phyloP scores from a whole-genome alignment of 2,113 vertebrate genomes.

The Rhegmatorhina hoffmannsi region DNA sequence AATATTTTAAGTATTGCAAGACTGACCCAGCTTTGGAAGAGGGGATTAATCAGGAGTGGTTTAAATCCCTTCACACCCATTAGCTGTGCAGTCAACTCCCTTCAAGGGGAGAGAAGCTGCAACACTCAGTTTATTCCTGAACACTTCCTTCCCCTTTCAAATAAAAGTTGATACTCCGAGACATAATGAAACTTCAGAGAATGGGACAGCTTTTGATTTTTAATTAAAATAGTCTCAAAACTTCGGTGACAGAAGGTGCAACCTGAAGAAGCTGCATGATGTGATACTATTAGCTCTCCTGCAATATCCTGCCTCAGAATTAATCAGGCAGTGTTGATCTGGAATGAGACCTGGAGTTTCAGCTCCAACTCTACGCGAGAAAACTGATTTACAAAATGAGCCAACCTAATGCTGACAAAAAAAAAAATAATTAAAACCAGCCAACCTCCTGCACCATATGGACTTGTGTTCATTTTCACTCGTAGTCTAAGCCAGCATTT shows the following conservation, averaged over 20 bases:
- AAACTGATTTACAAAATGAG: constrained; percentile 49
- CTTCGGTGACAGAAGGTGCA: constrained; percentile 40
- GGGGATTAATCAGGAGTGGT: background rate
- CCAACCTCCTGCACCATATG: constrained; percentile 50
- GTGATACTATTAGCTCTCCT: constrained; percentile 25
- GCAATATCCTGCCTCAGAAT: constrained; percentile 43
- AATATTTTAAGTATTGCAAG: background rate
- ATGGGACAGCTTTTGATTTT: background rate
- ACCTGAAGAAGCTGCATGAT: constrained; percentile 3
- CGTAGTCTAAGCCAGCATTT: constrained; percentile 22
- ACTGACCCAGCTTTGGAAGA: background rate
- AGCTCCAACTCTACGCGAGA: constrained; percentile 38
- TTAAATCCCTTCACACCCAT: background rate
- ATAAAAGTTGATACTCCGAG: background rate
- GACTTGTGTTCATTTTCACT: constrained; percentile 50
- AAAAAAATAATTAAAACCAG: background rate
- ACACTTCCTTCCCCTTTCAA: background rate
- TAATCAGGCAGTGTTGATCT: constrained; percentile 25
- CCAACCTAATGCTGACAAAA: constrained; percentile 58
- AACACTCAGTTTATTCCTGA: background rate
- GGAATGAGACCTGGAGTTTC: constrained; percentile 28
- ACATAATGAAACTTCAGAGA: background rate
- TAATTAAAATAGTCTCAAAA: constrained; percentile 19
- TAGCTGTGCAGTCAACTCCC: background rate
- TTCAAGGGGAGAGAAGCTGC: background rate